Conservation (phyloP, 1,140 invertebrate genomes). For the Neoseiulus cucumeris region DNA sequence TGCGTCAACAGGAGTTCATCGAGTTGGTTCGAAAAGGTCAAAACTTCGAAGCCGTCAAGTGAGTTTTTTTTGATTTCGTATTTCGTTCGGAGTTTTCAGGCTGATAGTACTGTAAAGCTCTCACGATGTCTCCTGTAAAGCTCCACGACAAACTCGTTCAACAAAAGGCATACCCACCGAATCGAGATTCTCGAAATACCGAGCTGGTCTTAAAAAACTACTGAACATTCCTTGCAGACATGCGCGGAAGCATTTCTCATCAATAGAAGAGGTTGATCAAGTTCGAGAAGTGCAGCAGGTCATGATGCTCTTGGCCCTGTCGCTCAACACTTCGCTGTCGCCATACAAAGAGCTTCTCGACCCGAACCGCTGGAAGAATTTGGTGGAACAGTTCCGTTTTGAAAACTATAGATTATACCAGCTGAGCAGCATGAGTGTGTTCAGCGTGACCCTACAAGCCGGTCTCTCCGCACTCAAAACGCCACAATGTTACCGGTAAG, state of each 20-base stretch:
- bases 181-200: too few relatives aligned
- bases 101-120: too few relatives aligned
- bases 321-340: slow-evolving; percentile 44
- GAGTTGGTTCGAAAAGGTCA: slow-evolving; percentile 70
- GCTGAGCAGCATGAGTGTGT: slow-evolving; percentile 67
- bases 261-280: slow-evolving; percentile 56
- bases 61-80: slow-evolving; percentile 15
- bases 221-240: slow-evolving; percentile 39
- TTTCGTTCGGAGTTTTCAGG: too few relatives aligned
- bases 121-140: too few relatives aligned
- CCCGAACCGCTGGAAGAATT: slow-evolving; percentile 48
- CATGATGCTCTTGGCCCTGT: slow-evolving; percentile 85
- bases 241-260: slow-evolving; percentile 74
- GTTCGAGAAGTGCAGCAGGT: slow-evolving; percentile 68
- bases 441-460: slow-evolving; percentile 71
- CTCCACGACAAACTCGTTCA: too few relatives aligned
- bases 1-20: slow-evolving; percentile 83
- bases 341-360: slow-evolving; percentile 47
- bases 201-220: not conserved
- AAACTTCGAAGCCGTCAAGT: slow-evolving; percentile 65
- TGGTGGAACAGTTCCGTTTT: slow-evolving; percentile 72
- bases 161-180: too few relatives aligned
- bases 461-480: slow-evolving; percentile 88
- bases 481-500: slow-evolving; percentile 37
- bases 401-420: slow-evolving; percentile 88